These are phyloP conservation scores for Hemiscyllium ocellatum DNA, from an alignment of 2,113 vertebrate species.

Conservation along the genomic window DNA sequence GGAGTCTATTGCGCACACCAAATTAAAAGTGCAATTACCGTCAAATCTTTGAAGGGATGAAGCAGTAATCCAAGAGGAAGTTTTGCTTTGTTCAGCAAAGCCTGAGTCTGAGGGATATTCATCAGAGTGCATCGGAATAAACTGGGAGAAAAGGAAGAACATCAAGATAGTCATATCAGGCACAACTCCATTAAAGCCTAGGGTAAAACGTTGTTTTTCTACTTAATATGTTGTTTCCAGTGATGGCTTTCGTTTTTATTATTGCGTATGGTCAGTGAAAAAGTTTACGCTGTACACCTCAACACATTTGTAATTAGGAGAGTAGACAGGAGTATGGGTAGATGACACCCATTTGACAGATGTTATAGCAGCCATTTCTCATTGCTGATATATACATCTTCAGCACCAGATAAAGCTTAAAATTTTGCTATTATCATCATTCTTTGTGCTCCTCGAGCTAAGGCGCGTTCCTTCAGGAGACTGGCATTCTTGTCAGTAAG, in stretches of 20 bases:
- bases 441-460: neutral
- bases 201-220: neutral
- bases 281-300: no score
- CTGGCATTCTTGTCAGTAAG: neutral
- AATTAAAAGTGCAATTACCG: constrained; percentile 59
- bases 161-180: neutral
- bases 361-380: neutral
- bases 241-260: neutral
- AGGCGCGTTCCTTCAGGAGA: neutral
- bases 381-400: neutral
- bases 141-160: constrained; percentile 53
- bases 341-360: neutral
- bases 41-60: constrained; percentile 92
- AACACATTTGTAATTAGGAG: neutral
- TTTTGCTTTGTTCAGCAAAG: constrained; percentile 87
- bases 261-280: neutral
- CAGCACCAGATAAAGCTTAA: neutral
- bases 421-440: neutral
- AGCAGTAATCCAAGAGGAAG: constrained; percentile 88
- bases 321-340: neutral
- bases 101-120: constrained; percentile 88
- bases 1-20: neutral
- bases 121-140: constrained; percentile 88
- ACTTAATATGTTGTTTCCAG: neutral
- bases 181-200: neutral